These are phyloP conservation scores for Denticeps clupeoides DNA, from an alignment of 2,797 vertebrate genomes.

Conservation along the genomic window DNA sequence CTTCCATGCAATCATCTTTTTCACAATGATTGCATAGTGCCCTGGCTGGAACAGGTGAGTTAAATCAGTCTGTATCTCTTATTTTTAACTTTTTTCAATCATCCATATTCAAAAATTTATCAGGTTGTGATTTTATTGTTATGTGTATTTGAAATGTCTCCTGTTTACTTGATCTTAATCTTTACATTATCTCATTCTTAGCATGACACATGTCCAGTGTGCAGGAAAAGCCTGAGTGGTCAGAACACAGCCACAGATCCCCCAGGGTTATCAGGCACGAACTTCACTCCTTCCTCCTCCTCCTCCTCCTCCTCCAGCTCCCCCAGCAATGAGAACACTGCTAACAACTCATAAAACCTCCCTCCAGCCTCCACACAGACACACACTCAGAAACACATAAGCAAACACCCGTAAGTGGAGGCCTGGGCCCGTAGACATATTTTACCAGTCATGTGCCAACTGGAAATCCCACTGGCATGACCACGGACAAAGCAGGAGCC, in stretches of 20 bases:
- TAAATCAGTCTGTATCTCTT: neutral
- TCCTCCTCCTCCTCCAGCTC: slow-evolving; percentile 87
- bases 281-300: slow-evolving; percentile 83
- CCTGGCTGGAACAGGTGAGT: slow-evolving; percentile 93
- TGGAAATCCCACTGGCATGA: no score
- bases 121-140: no score
- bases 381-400: neutral
- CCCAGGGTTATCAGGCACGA: slow-evolving; percentile 82
- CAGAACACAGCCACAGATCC: slow-evolving; percentile 97
- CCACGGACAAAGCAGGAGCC: no score
- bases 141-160: no score
- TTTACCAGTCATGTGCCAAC: no score
- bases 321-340: slow-evolving; percentile 78
- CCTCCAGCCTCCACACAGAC: slow-evolving; percentile 8
- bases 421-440: no score
- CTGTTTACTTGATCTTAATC: slow-evolving; percentile 1
- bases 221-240: slow-evolving; percentile 93
- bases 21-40: slow-evolving; percentile 92
- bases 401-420: no score
- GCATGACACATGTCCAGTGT: slow-evolving; percentile 97
- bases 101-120: neutral
- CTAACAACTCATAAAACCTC: slow-evolving; percentile 78
- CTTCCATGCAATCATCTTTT: slow-evolving; percentile 96
- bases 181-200: slow-evolving; percentile 30
- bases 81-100: neutral